Evolutionary conservation across 2,113 vertebrate genomes (phyloP).

Genomic region (Leptobrachium ailaonicum): DNA sequence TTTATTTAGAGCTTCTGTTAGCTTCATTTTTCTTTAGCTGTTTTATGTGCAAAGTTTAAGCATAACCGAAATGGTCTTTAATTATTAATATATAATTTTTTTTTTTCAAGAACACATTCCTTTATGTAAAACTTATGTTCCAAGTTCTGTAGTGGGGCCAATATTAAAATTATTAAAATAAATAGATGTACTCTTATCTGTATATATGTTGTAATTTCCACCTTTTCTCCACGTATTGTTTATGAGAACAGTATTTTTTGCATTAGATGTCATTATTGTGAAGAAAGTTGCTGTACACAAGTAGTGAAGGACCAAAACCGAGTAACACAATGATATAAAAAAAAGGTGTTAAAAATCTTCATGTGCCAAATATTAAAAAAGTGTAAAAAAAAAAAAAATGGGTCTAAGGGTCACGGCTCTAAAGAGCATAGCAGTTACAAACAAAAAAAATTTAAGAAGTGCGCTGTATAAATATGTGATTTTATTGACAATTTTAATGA

Average conservation of each 20-base stretch:
- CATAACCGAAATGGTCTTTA: neutral
- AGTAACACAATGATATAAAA: slow-evolving; percentile 71
- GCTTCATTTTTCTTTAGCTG: neutral
- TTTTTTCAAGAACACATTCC: neutral
- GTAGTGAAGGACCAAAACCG: slow-evolving; percentile 94
- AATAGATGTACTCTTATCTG: slow-evolving; percentile 67
- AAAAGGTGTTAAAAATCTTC: slow-evolving; percentile 71
- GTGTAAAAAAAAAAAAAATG: slow-evolving; percentile 55
- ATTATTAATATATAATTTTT: neutral
- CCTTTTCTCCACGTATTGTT: slow-evolving; percentile 68
- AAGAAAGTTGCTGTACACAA: slow-evolving; percentile 91
- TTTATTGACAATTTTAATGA: slow-evolving; percentile 6
- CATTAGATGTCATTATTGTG: slow-evolving; percentile 69
- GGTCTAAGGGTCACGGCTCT: slow-evolving; percentile 24
- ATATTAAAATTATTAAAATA: slow-evolving; percentile 57
- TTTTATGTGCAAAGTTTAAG: neutral
- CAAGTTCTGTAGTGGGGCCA: slow-evolving; percentile 63
- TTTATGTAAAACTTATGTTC: neutral
- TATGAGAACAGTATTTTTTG: slow-evolving; percentile 87
- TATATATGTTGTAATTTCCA: slow-evolving; percentile 75
- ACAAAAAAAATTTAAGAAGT: neutral
- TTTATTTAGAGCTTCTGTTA: too few relatives aligned
- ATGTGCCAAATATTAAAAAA: slow-evolving; percentile 82
- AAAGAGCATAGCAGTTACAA: slow-evolving; percentile 7
- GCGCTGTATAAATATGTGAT: slow-evolving; percentile 35